phyloP scores from a whole-genome alignment of 2,888 invertebrate species.

The Xestia ashworthii region DNA sequence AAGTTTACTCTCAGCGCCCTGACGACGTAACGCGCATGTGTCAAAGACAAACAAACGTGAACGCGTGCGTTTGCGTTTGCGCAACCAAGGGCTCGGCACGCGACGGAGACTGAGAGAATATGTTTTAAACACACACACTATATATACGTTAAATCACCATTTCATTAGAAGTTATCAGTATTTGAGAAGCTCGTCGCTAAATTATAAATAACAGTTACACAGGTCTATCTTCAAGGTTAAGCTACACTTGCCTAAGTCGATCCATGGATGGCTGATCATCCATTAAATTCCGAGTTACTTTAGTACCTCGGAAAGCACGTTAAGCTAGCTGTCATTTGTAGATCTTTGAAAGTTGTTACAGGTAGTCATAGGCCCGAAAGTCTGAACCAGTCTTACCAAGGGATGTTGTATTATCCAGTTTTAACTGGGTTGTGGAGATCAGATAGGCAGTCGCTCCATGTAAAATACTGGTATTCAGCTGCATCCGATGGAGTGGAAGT shows the following conservation, averaged over 20 bases:
- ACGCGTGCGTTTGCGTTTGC: slow-evolving; percentile 65
- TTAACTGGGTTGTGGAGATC: not conserved
- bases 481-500: not conserved
- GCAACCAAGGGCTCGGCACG: slow-evolving; percentile 66
- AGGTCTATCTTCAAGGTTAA: not conserved
- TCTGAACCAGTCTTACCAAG: not conserved
- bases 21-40: slow-evolving; percentile 65
- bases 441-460: not conserved
- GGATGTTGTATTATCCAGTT: not conserved
- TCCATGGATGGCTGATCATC: not conserved
- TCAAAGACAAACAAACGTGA: slow-evolving; percentile 72
- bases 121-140: not conserved
- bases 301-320: not conserved
- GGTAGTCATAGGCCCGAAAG: not conserved
- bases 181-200: not conserved
- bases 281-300: not conserved
- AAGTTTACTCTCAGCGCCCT: slow-evolving; percentile 8
- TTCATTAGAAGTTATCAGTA: not conserved
- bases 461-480: not conserved
- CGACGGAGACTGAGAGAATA: slow-evolving; percentile 6
- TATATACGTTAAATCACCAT: not conserved
- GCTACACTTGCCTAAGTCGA: not conserved
- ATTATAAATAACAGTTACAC: not conserved
- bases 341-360: not conserved
- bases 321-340: not conserved